Base-by-base conservation (phyloP, 2,888 invertebrate genomes). In the Creontiades dilutus region DNA sequence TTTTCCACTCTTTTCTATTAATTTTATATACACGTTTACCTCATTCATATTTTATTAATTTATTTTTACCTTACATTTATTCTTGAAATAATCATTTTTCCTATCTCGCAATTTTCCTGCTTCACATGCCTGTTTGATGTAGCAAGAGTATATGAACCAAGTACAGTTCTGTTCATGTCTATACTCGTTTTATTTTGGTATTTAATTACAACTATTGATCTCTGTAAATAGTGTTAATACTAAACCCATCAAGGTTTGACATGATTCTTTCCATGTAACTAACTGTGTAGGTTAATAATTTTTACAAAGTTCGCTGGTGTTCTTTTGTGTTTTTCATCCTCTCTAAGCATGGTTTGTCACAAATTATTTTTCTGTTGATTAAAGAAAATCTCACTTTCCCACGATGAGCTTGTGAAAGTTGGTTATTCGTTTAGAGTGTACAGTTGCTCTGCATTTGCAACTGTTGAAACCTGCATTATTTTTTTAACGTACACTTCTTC, bases 401-500 rank as follows among this genome's bases (percentile, higher is more conserved):
- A n/a, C n/a, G n/a, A n/a, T n/a, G n/a, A n/a, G n/a, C n/a, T n/a
- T n/a, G n/a, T n/a, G n/a, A n/a, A n/a, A n/a, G n/a, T n/a, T n/a
- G n/a, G n/a, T n/a, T n/a, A n/a, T n/a, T n/a, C n/a, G n/a, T n/a
- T n/a, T n/a, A n/a, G n/a, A n/a, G n/a, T 80, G 78, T 47, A 80
- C 37, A 46, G 78, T 80, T 80, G 23, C 16, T 37, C 37, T 80
- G 78, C 78, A 47, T 80, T 80, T 12, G 11, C 28, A 16, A 12
- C 13, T 46, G 19, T 61, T 19, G n/a, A 52, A 52, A 2, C 13
- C 16, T 52, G 5, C 52, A 7, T 48, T 48, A 13, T 52, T 61
- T n/a, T 61, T 61, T n/a, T n/a, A n/a, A 19, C 9, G 2, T 61
- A 19, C 4, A 16, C 16, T 52, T 52, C 52, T 52, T 52, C 52